Evolutionary conservation across 2,113 vertebrate genomes (phyloP), one percentile per base, ranked within the genome.

Genomic region (Amazona guildingii): DNA sequence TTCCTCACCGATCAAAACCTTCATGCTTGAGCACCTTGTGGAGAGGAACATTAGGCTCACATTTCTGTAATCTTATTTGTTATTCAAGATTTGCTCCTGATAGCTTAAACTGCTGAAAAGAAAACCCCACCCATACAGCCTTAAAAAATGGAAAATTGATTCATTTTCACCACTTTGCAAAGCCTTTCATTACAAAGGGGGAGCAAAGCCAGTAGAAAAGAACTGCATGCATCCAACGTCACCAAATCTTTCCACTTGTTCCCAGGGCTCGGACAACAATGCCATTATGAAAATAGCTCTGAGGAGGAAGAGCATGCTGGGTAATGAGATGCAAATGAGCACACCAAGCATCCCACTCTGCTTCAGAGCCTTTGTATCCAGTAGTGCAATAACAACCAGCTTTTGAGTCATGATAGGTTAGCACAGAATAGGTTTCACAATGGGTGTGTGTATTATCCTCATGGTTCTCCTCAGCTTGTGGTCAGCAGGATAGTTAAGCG

Each of bases 291-390:
- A 97, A 95, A 93, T 94, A 83, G 89, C 88, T 68, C 88, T 82
- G 83, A 79, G 94, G 83, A 94, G 94, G 92, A 96, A 96, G 83
- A 94, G 91, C 86, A 90, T 93, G 91, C 94, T 95, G 92, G 84
- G 95, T 96, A 97, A 97, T 96, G 96, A 97, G 87, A 97, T 97
- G 96, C 96, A 97, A 96, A 97, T 96, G 94, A 93, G 84, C 66
- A 52, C 89, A 62, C 92, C 74, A 94, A 96, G 88, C 79, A 62
- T 83, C 83, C 77, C 90, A 69, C 92, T 96, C 93, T 81, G 85
- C 94, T 85, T 85, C 41, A 41, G 89, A 95, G 77, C 81, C 41
- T 80, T 95, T 94, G 75, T 94, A 78, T 97, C 88, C 94, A 92
- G 75, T 90, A 81, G 94, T 44, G 68, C 91, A 75, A 29, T 96